Percentiles rank a stretch among this genome's conserved stretches.
Conservation (phyloP, 2,113 vertebrate genomes). For the Colossoma macropomum region DNA sequence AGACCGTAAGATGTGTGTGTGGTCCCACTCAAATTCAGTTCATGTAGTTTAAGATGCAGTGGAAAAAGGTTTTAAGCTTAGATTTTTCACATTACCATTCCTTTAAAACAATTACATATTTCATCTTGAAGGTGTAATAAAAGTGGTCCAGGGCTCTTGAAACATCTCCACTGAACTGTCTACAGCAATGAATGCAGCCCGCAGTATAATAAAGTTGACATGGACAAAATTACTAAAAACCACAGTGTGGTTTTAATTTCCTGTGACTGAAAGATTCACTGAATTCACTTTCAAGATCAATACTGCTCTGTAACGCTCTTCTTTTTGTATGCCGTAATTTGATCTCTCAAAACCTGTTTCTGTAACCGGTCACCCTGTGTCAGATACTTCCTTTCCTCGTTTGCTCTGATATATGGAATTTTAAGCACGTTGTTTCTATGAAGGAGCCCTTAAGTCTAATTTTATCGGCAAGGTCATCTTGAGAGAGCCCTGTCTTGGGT, state of each 20-base stretch:
- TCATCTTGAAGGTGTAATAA: not conserved
- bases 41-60: not conserved
- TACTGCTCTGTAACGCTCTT: not conserved
- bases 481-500: conserved; percentile 42
- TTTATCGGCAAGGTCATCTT: conserved; percentile 58
- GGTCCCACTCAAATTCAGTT: not conserved
- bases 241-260: not conserved
- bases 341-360: conserved; percentile 20
- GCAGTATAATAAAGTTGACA: not conserved
- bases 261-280: not conserved
- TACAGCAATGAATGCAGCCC: not conserved
- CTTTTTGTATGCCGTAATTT: not conserved
- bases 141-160: not conserved
- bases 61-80: not conserved
- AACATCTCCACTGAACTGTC: not conserved
- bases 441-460: conserved; percentile 49
- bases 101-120: not conserved
- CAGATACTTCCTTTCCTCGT: conserved; percentile 31
- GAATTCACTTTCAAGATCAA: not conserved
- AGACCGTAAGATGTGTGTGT: not conserved
- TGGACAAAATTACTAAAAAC: not conserved
- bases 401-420: conserved; percentile 48
- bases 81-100: not conserved
- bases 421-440: conserved; percentile 53
- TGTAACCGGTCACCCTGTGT: conserved; percentile 28